A percentile compares a stretch with the other conserved stretches of the same genome.
phyloP scores from a whole-genome alignment of 2,888 invertebrate genomes.

The Trissonchulus sp. region DNA sequence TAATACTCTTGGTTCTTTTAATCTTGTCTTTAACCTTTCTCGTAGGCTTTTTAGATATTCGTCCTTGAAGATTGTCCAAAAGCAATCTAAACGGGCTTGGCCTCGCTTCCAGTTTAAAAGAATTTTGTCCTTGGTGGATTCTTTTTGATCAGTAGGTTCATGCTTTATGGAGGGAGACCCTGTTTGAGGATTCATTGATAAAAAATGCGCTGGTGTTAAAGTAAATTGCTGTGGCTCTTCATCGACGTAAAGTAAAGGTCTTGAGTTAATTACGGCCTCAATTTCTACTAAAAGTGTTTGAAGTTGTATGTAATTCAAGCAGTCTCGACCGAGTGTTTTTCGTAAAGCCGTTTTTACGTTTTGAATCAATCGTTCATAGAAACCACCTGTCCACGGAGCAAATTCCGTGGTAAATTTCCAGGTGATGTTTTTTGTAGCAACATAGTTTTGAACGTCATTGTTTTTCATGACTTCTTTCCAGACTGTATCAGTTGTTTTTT shows the following conservation, averaged over 20 bases:
- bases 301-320: background rate
- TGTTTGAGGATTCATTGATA: background rate
- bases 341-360: constrained; percentile 45
- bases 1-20: background rate
- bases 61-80: background rate
- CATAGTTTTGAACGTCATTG: constrained; percentile 11
- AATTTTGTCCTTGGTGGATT: background rate
- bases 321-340: background rate
- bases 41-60: background rate
- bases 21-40: background rate
- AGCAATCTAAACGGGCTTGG: background rate
- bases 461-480: constrained; percentile 20
- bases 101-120: background rate
- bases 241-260: background rate
- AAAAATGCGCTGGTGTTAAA: background rate
- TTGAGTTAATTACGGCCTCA: background rate
- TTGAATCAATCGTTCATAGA: constrained; percentile 54
- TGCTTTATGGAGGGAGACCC: background rate
- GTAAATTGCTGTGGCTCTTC: background rate
- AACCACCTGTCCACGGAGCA: constrained; percentile 56
- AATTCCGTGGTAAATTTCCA: constrained; percentile 52
- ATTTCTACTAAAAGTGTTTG: background rate
- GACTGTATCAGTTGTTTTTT: constrained; percentile 44
- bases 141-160: too few relatives aligned
- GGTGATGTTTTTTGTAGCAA: constrained; percentile 33